These are phyloP conservation scores for Boloria selene DNA, from an alignment of 2,888 invertebrate species.

Conservation along the genomic window DNA sequence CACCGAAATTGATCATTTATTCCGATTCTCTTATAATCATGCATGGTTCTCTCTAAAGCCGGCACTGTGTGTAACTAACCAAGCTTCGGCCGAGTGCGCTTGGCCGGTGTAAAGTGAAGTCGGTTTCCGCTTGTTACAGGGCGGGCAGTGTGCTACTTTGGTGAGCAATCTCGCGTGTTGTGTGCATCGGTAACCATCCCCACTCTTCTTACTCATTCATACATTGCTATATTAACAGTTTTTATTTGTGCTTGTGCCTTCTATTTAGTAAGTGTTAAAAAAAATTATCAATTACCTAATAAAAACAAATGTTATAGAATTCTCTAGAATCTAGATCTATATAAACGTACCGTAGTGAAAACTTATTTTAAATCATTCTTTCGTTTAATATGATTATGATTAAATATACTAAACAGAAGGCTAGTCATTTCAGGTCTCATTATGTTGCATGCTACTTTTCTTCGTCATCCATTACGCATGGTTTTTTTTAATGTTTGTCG, in stretches of 20 bases:
- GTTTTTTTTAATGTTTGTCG: conserved; percentile 41
- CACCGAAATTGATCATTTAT: neutral
- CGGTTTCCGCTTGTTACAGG: conserved; percentile 85
- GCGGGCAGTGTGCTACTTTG: conserved; percentile 96
- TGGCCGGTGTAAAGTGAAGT: conserved; percentile 59
- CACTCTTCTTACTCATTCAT: conserved; percentile 86
- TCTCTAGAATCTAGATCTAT: too few relatives aligned
- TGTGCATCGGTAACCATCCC: conserved; percentile 96
- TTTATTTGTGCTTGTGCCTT: conserved; percentile 63
- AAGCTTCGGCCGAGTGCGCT: conserved; percentile 33
- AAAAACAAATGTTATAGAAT: neutral
- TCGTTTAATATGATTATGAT: neutral
- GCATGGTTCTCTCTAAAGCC: neutral
- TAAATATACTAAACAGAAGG: conserved; percentile 56
- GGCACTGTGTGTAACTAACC: conserved; percentile 32
- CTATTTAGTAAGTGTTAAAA: conserved; percentile 52
- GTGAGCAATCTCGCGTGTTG: conserved; percentile 97
- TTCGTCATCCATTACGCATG: conserved; percentile 52
- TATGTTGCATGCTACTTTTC: conserved; percentile 67
- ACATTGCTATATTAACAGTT: conserved; percentile 72
- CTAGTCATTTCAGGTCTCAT: conserved; percentile 58
- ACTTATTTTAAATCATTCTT: neutral
- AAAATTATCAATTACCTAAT: neutral
- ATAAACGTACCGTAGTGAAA: neutral
- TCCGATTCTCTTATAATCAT: too few relatives aligned